Conservation (phyloP, 1,140 invertebrate species). For the Maniola jurtina region DNA sequence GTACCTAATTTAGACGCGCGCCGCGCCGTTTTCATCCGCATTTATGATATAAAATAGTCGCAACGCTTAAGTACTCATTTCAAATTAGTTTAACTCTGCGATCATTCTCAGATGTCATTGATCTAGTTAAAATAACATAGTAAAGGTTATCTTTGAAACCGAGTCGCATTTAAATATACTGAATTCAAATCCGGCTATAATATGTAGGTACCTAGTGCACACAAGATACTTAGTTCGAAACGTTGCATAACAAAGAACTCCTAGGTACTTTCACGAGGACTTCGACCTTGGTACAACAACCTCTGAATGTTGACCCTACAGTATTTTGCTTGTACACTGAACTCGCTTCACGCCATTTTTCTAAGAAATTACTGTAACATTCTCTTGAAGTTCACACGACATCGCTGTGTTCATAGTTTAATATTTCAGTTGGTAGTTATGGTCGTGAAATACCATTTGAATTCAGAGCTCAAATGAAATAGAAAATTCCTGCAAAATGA, state of each 20-base stretch:
- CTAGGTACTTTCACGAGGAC: constrained; percentile 36
- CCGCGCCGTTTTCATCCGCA: not conserved
- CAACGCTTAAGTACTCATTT: not conserved
- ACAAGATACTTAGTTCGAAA: constrained; percentile 32
- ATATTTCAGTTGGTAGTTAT: constrained; percentile 5
- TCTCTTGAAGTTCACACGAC: constrained; percentile 15
- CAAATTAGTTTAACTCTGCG: too few species aligned
- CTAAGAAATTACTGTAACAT: constrained; percentile 26
- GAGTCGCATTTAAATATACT: not conserved
- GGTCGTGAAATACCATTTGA: constrained; percentile 9
- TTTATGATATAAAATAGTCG: not conserved
- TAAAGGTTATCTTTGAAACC: too few species aligned
- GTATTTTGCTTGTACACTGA: constrained; percentile 36
- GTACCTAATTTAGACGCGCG: not conserved
- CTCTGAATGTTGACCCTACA: constrained; percentile 51
- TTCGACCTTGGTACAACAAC: constrained; percentile 59
- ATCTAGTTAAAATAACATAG: too few species aligned
- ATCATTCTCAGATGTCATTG: too few species aligned
- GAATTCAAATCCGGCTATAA: not conserved
- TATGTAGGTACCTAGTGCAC: not conserved
- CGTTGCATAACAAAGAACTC: constrained; percentile 51
- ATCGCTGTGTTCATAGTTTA: constrained; percentile 2
- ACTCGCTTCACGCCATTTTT: constrained; percentile 28
- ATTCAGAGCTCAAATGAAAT: constrained; percentile 2
- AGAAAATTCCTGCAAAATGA: constrained; percentile 2